Evolutionary conservation across 2,888 invertebrate genomes (phyloP).

Genomic region (Pegoplata infirma): DNA sequence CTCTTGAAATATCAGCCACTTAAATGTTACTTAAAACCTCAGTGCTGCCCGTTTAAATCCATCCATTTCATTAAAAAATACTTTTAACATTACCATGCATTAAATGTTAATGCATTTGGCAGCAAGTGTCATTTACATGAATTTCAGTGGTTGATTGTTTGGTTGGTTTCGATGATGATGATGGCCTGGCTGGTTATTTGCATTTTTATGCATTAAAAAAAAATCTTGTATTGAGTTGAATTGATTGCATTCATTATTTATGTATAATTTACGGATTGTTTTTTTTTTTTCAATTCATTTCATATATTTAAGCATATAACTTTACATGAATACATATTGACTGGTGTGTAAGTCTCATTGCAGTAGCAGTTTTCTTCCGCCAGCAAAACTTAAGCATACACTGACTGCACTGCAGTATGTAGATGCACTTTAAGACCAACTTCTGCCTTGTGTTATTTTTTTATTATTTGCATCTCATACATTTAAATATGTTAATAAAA

Average conservation of each 20-base stretch:
- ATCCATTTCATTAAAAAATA: too few species aligned
- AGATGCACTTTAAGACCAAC: background rate
- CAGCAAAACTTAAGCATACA: background rate
- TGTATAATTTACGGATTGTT: background rate
- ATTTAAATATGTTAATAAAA: slow-evolving; percentile 40
- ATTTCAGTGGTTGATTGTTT: too few species aligned
- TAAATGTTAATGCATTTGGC: background rate
- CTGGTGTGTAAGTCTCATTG: too few species aligned
- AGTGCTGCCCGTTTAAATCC: too few species aligned
- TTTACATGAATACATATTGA: background rate
- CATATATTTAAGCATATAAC: background rate
- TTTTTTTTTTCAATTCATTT: background rate
- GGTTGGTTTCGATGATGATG: too few species aligned
- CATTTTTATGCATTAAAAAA: background rate
- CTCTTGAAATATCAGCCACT: too few species aligned
- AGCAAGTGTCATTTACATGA: background rate
- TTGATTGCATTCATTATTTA: background rate
- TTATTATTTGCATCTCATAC: slow-evolving; percentile 5
- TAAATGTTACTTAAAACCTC: too few species aligned
- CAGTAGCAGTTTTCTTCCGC: too few species aligned
- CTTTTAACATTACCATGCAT: too few species aligned
- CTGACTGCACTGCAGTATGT: background rate
- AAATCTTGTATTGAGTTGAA: background rate
- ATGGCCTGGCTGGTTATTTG: background rate
- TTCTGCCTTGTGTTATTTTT: background rate